Conservation (phyloP, 2,888 invertebrate species). For the Parelbella ahira region DNA sequence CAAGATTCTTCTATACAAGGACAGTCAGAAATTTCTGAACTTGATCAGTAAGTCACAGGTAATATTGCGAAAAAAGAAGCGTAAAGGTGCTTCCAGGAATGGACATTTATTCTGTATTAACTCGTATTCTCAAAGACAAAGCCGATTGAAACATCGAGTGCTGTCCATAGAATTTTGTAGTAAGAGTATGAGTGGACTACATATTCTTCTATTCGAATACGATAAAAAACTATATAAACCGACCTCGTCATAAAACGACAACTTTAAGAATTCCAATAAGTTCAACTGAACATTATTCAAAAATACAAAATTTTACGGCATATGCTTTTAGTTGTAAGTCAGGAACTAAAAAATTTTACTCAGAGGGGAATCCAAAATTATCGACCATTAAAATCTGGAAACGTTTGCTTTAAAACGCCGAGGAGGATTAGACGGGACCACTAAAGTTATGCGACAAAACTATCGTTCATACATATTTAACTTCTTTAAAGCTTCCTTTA, state of each 20-base stretch:
- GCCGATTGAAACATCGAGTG: too few relatives aligned
- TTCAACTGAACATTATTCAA: constrained; percentile 8
- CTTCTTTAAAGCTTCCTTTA: constrained; percentile 32
- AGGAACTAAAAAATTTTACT: constrained; percentile 25
- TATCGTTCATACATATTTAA: constrained; percentile 39
- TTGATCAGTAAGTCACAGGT: too few relatives aligned
- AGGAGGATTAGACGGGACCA: constrained; percentile 55
- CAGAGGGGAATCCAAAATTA: constrained; percentile 38
- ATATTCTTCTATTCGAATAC: too few relatives aligned
- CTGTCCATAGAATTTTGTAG: too few relatives aligned
- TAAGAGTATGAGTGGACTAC: too few relatives aligned
- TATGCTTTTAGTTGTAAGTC: constrained; percentile 18
- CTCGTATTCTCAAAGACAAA: too few relatives aligned
- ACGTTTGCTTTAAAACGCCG: constrained; percentile 41
- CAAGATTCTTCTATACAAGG: too few relatives aligned
- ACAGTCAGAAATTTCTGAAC: too few relatives aligned
- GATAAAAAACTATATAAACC: neutral
- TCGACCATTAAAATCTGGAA: constrained; percentile 40
- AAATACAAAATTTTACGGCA: constrained; percentile 8
- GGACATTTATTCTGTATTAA: too few relatives aligned
- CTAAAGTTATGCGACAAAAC: constrained; percentile 61
- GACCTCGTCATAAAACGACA: neutral
- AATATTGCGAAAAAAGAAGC: too few relatives aligned
- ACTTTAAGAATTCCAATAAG: constrained; percentile 4
- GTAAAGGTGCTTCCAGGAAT: too few relatives aligned